Evolutionary conservation across 2,113 vertebrate genomes (phyloP), one percentile per base, ranked within the genome.

Genomic region (Prunella himalayana): DNA sequence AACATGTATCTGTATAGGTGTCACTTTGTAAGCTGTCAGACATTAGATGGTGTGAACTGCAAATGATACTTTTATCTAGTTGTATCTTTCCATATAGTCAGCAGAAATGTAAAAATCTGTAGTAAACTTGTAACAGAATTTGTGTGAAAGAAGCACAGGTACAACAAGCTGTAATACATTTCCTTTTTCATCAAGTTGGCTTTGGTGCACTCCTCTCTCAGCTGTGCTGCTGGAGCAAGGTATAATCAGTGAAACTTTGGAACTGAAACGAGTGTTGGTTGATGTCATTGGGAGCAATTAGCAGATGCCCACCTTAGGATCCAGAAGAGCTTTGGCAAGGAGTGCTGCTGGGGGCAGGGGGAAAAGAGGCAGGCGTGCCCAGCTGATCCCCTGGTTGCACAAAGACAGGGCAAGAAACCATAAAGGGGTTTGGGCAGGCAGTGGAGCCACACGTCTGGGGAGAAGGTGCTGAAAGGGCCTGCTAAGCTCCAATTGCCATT

Each of bases 341-440:
- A 20, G 8, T 35, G 16, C 15, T 44, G 20, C 20, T 44, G 37
- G 21, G 6, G 20, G 22, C 31, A 44, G 12, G 13, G 35, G 37
- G 5, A 42, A 51, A 44, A 44, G 8, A 35, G 56, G 15, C 25
- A 35, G 25, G 21, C 0, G 0, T 31, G 31, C 31, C 56, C 31
- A 21, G 37, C 13, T 0, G 0, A 31, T 31, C 3, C 13, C 24
- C 37, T 0, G 1, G 25, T 8, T 61, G 31, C 0, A 0, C 13
- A 31, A 71, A 71, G 3, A 4, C 0, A 0, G 5, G 13, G 2
- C 56, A 30, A 51, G 20, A 51, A 42, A 12, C 25, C 0, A 0
- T 31, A 16, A 3, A 7, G 51, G 20, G 25, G 8, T 35, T 50
- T 8, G 25, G 37, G 37, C 10, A 28, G 20, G 65, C 0, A 0